phyloP scores from a whole-genome alignment of 2,888 invertebrate species.

The Galerucella pusilla region DNA sequence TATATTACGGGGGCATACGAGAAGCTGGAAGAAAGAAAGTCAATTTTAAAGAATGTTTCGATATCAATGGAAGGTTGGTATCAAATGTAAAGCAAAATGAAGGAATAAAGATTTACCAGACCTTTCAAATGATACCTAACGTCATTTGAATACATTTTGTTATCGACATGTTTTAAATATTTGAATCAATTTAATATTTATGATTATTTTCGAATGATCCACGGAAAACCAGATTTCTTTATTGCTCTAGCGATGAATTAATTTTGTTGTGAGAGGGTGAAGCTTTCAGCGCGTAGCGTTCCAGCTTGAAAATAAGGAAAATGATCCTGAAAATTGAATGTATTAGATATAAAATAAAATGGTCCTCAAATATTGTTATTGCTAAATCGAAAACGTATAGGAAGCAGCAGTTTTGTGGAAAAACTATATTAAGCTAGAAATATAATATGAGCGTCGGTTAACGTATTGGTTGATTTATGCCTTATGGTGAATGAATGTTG shows the following conservation, averaged over 20 bases:
- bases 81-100: too few relatives aligned
- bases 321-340: not conserved
- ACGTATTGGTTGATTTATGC: too few relatives aligned
- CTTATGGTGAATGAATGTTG: too few relatives aligned
- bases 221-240: constrained; percentile 1
- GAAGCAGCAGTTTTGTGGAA: not conserved
- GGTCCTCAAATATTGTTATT: constrained; percentile 2
- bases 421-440: not conserved
- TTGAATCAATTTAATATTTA: not conserved
- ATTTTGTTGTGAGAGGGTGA: not conserved
- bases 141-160: not conserved
- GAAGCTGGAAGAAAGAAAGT: too few relatives aligned
- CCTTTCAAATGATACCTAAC: too few relatives aligned
- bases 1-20: too few relatives aligned
- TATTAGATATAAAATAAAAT: constrained; percentile 1
- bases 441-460: not conserved
- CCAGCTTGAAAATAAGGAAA: not conserved
- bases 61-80: too few relatives aligned
- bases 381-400: not conserved
- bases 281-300: not conserved
- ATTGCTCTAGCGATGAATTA: not conserved
- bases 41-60: too few relatives aligned
- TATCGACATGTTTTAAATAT: not conserved
- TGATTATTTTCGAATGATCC: not conserved
- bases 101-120: too few relatives aligned